Percentiles rank a stretch among this genome's conserved stretches.
These are phyloP conservation scores for Abscondita cerata DNA, from an alignment of 2,888 invertebrate genomes.

Conservation along the genomic window DNA sequence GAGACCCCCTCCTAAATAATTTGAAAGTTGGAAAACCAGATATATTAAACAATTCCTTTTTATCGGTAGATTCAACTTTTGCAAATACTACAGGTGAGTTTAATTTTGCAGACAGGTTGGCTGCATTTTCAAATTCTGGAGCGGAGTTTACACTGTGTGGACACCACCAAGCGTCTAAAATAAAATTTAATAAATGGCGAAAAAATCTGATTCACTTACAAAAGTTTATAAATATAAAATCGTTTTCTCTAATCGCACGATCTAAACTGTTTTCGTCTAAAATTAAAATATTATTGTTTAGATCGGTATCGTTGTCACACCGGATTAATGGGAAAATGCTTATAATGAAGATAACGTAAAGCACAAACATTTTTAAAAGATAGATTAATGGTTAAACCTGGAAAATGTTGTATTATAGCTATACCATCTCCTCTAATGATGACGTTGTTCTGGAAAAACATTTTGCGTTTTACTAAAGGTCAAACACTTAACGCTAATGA, in stretches of 20 bases:
- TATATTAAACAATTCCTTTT: constrained; percentile 84
- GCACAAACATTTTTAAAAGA: no score
- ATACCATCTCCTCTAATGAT: no score
- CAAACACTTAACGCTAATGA: no score
- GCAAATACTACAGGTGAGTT: constrained; percentile 86
- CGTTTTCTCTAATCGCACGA: constrained; percentile 75
- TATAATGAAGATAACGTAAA: no score
- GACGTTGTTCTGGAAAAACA: no score
- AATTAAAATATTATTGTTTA: constrained; percentile 82
- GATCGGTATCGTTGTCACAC: constrained; percentile 72
- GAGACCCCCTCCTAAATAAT: constrained; percentile 88
- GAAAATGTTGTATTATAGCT: no score
- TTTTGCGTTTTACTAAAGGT: no score
- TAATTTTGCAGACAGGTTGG: constrained; percentile 79
- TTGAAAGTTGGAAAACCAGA: constrained; percentile 97
- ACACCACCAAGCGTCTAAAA: constrained; percentile 98
- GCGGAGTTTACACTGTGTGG: constrained; percentile 98
- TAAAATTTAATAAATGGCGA: constrained; percentile 46
- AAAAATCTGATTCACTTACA: constrained; percentile 77
- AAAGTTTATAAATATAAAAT: constrained; percentile 94
- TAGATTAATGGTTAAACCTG: no score
- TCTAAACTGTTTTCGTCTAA: constrained; percentile 90
- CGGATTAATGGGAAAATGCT: no score
- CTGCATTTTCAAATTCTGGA: constrained; percentile 96
- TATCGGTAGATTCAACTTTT: constrained; percentile 96